Evolutionary conservation across 1,140 invertebrate species (phyloP), one percentile per base, ranked within the genome.

Genomic region (Cardiocondyla obscurior): DNA sequence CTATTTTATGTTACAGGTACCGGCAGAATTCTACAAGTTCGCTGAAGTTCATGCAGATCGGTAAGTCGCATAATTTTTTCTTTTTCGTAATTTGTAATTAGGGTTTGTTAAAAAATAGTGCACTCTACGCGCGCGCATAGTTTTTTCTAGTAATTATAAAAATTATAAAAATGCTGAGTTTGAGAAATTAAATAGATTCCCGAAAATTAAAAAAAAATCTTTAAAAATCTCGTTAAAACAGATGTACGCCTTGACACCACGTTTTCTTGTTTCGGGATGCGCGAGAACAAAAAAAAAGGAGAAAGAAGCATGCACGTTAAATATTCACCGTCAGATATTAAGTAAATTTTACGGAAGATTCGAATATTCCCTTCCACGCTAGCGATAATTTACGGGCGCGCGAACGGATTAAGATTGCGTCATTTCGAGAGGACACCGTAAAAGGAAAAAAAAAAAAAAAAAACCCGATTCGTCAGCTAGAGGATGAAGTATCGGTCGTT

Each of bases 401-500:
- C 25, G 30, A 73, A 14, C 73, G 30, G 33, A 30, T 25, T 70
- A 73, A 74, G 72, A 74, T 22, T 28, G n/a, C 12, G 36, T 12
- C 19, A 53, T 70, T 14, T 49, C n/a, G 42, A n/a, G n/a, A 33
- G 16, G 14, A 19, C 12, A 8, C 16, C 28, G 25, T n/a, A n/a
- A n/a, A n/a, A n/a, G n/a, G n/a, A n/a, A n/a, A n/a, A n/a, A n/a
- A n/a, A n/a, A n/a, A n/a, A 69, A 62, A 55, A 81, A 64, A 65
- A 53, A 83, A 28, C n/a, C n/a, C 33, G 3, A 33, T 44, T 16
- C 6, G 12, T 51, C 6, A 33, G 25, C 3, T n/a, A 7, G 6
- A 65, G 25, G 53, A 19, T 33, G n/a, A 2, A 72, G 85, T 77
- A 53, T 53, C 62, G 69, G 82, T 30, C 62, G 55, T 62, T 74